Conservation (phyloP, 2,888 invertebrate genomes). For the Trichacis sp. region DNA sequence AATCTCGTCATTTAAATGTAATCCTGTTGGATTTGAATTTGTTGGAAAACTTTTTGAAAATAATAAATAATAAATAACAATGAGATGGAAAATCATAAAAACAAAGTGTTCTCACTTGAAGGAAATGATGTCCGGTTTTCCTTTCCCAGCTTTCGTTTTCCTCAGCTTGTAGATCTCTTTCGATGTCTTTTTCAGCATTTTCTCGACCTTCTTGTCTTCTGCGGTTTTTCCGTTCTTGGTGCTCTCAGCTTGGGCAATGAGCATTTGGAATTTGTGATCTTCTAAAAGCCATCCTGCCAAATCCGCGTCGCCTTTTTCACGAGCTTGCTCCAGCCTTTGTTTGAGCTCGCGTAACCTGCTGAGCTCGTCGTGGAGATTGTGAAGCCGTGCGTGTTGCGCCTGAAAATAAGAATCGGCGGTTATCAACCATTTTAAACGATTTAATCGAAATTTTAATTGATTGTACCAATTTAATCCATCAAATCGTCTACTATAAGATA, state of each 20-base stretch:
- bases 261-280: constrained; percentile 85
- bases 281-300: constrained; percentile 88
- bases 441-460: too few relatives aligned
- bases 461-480: too few relatives aligned
- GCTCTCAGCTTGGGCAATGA: constrained; percentile 74
- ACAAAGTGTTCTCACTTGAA: constrained; percentile 96
- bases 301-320: constrained; percentile 84
- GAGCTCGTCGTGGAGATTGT: constrained; percentile 87
- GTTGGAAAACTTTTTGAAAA: too few relatives aligned
- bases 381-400: constrained; percentile 89
- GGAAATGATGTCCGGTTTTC: constrained; percentile 90
- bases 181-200: constrained; percentile 87
- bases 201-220: constrained; percentile 80
- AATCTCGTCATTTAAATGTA: too few relatives aligned
- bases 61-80: too few relatives aligned
- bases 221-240: constrained; percentile 71
- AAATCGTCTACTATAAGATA: too few relatives aligned
- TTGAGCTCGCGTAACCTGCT: constrained; percentile 85
- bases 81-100: too few relatives aligned
- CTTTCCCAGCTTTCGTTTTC: constrained; percentile 87
- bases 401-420: too few relatives aligned
- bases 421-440: too few relatives aligned
- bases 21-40: too few relatives aligned
- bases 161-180: constrained; percentile 92
- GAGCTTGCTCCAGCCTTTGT: constrained; percentile 84